Conservation (phyloP, 2,888 invertebrate species). For the Eupithecia subfuscata region DNA sequence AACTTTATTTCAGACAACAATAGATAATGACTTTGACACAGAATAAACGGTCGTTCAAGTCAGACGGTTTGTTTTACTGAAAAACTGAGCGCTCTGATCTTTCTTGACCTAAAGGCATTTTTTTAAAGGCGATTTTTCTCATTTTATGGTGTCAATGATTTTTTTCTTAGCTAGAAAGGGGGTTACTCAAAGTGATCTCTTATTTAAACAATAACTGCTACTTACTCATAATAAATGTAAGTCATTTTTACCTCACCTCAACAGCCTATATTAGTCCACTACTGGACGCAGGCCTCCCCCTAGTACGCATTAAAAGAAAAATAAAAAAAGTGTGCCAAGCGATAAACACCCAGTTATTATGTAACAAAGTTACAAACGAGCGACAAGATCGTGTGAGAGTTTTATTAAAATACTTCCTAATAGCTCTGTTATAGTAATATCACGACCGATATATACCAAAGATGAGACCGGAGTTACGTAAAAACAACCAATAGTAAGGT, state of each 20-base stretch:
- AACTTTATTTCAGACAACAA: constrained; percentile 8
- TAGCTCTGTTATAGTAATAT: background rate
- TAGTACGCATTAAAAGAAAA: no score
- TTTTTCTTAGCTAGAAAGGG: background rate
- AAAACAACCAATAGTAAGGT: background rate
- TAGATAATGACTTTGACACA: constrained; percentile 5
- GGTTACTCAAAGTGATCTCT: background rate
- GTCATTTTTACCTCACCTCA: no score
- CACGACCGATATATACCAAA: background rate
- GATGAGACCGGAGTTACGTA: background rate
- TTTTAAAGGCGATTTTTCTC: background rate
- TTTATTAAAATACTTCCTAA: background rate
- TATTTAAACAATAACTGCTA: background rate
- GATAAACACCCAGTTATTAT: background rate
- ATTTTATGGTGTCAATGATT: background rate
- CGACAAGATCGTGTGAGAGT: background rate
- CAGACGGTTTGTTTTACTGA: background rate
- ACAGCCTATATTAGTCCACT: no score
- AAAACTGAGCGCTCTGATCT: background rate
- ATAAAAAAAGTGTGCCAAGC: background rate
- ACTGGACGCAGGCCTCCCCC: no score
- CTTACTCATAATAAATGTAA: no score
- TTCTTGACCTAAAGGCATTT: background rate
- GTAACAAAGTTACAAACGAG: background rate
- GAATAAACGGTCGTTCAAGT: constrained; percentile 5